A percentile compares a stretch with the other conserved stretches of the same genome.
Evolutionary conservation across 2,113 vertebrate genomes (phyloP).

Genomic region (Oxyruncus cristatus): DNA sequence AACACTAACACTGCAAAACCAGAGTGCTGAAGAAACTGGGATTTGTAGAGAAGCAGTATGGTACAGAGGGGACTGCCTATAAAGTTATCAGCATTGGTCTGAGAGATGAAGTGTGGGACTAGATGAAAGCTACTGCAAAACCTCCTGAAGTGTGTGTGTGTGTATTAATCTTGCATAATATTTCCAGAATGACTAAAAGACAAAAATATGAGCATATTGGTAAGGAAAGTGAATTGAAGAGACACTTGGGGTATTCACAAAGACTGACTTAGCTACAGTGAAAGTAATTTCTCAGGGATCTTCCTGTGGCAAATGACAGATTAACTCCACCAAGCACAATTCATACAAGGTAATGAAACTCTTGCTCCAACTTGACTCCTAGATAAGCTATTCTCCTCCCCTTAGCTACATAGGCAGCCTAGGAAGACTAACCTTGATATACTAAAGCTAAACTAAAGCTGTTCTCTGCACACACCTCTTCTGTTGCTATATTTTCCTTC

Average conservation of each 20-base stretch:
- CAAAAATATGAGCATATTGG: not conserved
- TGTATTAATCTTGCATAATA: not conserved
- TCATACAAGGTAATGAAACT: not conserved
- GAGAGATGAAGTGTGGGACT: not conserved
- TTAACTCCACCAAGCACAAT: not conserved
- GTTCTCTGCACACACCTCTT: not conserved
- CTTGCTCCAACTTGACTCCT: not conserved
- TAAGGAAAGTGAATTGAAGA: not conserved
- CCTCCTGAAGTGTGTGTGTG: not conserved
- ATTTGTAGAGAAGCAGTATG: fast-evolving
- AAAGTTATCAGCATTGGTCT: not conserved
- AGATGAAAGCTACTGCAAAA: not conserved
- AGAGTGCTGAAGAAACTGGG: not conserved
- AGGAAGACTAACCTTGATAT: not conserved
- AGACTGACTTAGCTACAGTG: not conserved
- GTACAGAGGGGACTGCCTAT: not conserved
- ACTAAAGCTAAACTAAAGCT: not conserved
- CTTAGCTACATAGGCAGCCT: not conserved
- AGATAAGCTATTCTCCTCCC: not conserved
- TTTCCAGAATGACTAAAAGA: not conserved
- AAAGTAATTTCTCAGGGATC: not conserved
- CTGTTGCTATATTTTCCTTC: not conserved
- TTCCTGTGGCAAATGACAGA: not conserved
- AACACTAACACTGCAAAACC: not conserved
- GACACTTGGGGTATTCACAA: not conserved